Percentiles rank a stretch among this genome's conserved stretches.
phyloP scores from a whole-genome alignment of 2,888 invertebrate species.

The Catocala fraxini region DNA sequence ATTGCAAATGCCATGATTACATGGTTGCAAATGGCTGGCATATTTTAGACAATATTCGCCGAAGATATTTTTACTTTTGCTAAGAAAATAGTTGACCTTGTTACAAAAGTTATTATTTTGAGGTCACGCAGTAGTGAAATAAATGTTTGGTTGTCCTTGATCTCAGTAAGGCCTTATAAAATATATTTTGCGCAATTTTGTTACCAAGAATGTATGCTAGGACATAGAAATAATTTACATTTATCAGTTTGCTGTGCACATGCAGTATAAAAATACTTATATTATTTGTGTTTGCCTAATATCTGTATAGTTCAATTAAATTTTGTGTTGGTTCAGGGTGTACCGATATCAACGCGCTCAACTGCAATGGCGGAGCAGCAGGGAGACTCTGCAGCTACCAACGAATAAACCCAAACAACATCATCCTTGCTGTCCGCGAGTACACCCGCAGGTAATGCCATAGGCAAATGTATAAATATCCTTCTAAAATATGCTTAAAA shows the following conservation, averaged over 20 bases:
- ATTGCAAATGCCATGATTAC: constrained; percentile 34
- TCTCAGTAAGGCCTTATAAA: too few relatives aligned
- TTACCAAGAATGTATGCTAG: too few relatives aligned
- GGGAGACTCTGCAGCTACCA: constrained; percentile 87
- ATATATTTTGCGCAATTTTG: too few relatives aligned
- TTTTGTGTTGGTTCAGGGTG: constrained; percentile 73
- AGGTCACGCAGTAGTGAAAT: neutral
- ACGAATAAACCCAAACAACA: constrained; percentile 80
- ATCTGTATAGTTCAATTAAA: neutral
- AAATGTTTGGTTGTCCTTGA: too few relatives aligned
- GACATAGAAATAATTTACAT: too few relatives aligned
- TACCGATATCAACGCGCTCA: constrained; percentile 91
- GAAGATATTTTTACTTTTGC: neutral
- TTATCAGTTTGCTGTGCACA: too few relatives aligned
- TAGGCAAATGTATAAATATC: too few relatives aligned
- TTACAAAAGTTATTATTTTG: neutral
- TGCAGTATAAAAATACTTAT: too few relatives aligned
- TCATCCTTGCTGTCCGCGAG: constrained; percentile 86
- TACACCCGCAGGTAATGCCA: constrained; percentile 71
- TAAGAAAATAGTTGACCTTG: constrained; percentile 3
- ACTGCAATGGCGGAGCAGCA: constrained; percentile 89
- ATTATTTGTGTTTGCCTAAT: neutral
- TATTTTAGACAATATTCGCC: constrained; percentile 15
- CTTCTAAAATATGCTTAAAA: too few relatives aligned
- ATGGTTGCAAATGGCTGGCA: constrained; percentile 22